Conservation (phyloP, 1,140 invertebrate species). For the Macrobrachium nipponense region DNA sequence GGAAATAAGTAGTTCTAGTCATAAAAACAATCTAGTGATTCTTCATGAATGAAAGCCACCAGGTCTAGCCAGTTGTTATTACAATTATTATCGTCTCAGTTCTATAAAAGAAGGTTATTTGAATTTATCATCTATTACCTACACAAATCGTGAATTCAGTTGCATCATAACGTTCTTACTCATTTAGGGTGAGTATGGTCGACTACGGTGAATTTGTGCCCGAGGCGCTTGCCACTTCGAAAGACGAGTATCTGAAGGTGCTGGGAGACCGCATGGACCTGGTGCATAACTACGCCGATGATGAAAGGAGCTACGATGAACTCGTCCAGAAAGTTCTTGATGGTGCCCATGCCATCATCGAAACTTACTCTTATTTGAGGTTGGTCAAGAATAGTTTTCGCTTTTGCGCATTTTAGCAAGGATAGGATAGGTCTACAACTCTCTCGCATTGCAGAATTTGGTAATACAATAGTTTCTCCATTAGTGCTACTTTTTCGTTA, state of each 20-base stretch:
- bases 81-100: too few species aligned
- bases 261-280: constrained; percentile 23
- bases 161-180: background rate
- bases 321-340: constrained; percentile 6
- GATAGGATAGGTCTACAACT: too few species aligned
- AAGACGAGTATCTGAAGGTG: constrained; percentile 12
- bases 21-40: too few species aligned
- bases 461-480: too few species aligned
- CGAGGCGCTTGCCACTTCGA: constrained; percentile 1
- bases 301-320: background rate
- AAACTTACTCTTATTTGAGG: constrained; percentile 27
- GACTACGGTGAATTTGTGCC: constrained; percentile 28
- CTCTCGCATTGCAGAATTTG: too few species aligned
- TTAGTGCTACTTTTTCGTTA: too few species aligned
- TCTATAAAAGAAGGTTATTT: too few species aligned
- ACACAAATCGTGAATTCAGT: background rate
- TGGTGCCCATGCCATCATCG: constrained; percentile 24
- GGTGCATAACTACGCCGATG: background rate
- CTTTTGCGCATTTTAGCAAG: too few species aligned
- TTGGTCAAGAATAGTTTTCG: background rate
- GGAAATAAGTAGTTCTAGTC: too few species aligned
- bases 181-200: constrained; percentile 10
- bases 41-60: too few species aligned
- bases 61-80: too few species aligned
- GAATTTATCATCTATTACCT: too few species aligned